Percentiles rank a stretch among this genome's conserved stretches.
Conservation (phyloP, 1,140 invertebrate species). For the Eupeodes corollae region DNA sequence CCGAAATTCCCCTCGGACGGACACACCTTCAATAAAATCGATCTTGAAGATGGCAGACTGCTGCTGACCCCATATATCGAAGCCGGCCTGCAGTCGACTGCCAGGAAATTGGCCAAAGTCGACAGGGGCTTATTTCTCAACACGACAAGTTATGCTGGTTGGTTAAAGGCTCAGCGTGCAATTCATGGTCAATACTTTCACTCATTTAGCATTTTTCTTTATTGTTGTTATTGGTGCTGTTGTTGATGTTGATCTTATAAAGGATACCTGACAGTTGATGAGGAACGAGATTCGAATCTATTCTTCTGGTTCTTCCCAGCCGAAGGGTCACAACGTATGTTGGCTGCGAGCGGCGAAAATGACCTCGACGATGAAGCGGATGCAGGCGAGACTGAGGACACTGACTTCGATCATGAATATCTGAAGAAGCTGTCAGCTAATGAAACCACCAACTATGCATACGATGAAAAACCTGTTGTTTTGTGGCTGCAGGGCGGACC, state of each 20-base stretch:
- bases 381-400: not conserved
- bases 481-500: constrained; percentile 70
- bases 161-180: too few species aligned
- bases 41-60: too few species aligned
- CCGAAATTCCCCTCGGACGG: too few species aligned
- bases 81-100: too few species aligned
- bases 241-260: constrained; percentile 38
- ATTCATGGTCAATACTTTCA: too few species aligned
- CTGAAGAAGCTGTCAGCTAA: not conserved
- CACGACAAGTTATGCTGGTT: too few species aligned
- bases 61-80: too few species aligned
- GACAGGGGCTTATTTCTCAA: too few species aligned
- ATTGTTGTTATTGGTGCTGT: not conserved
- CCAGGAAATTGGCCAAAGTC: too few species aligned
- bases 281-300: constrained; percentile 51
- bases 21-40: too few species aligned
- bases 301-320: constrained; percentile 74
- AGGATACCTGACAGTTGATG: constrained; percentile 61
- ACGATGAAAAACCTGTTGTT: constrained; percentile 47
- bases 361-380: not conserved
- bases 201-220: too few species aligned
- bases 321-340: constrained; percentile 16
- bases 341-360: not conserved
- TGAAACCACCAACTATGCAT: constrained; percentile 10
- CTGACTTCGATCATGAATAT: constrained; percentile 1